Evolutionary conservation across 30 jellyfish, hydroid and myxozoan species (phyloP), one percentile per base, ranked within the genome.

Genomic region (Aurelia aurita): DNA sequence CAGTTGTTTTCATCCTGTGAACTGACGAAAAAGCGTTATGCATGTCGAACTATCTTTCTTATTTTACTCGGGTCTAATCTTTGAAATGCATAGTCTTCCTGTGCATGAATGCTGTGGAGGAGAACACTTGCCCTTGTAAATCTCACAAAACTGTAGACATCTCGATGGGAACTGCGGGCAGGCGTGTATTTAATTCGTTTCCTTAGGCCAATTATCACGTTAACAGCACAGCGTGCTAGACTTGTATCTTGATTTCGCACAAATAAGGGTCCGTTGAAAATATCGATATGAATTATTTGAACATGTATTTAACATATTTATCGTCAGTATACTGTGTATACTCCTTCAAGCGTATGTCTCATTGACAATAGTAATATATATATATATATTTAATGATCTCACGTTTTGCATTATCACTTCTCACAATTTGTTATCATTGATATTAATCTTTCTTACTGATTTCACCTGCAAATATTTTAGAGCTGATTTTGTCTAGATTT

Each of bases 311-410:
- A 67, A 67, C 79, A 67, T 67, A 67, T 67, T 67, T 67, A 61
- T 61, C 73, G 72, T 74, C 73, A 74, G 86, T 74, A 76, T 76
- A 76, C 88, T 35, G 28, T 76, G 88, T 76, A 76, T 76, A 76
- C 88, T 45, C 72, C 13, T 27, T 44, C 22, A 43, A 26, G 26
- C 22, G 88, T 76, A 76, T 76, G 88, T 76, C 88, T 76, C 46
- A 7, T 14, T 76, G 88, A 76, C 88, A 76, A 76, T 7, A 76
- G 77, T 76, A 76, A 76, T 75, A 75, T 76, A 76, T 35, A 8
- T 14, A 45, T n/a, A 47, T 71, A 51, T 67, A 34, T 67, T 67
- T 67, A 67, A 67, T 67, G 79, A 67, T 67, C 14, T 29, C 79
- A 10, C 53, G 53, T 67, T 29, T 18, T 39, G 35, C 47, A 61